Percentiles rank a stretch among this genome's conserved stretches.
Conservation (phyloP, 2,797 vertebrate species). For the Oreonectes daqikongensis region DNA sequence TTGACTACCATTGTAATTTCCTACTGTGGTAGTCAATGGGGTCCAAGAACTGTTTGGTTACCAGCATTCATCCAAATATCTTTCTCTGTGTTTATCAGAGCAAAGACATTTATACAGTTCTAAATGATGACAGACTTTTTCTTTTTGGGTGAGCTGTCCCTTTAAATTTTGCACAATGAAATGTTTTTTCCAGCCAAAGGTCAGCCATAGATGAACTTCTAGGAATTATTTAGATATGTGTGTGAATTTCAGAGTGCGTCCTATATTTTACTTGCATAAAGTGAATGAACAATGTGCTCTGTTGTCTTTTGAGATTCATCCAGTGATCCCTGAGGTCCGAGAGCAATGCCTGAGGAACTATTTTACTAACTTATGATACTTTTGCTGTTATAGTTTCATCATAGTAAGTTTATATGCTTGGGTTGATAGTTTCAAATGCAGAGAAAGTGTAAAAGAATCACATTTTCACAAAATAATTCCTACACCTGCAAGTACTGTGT, state of each 20-base stretch:
- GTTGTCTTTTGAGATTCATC: conserved; percentile 2
- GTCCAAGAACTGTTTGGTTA: too few species aligned
- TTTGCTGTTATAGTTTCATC: conserved; percentile 16
- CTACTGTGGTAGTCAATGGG: too few species aligned
- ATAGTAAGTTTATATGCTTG: neutral
- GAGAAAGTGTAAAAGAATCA: neutral
- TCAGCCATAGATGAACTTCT: conserved; percentile 24
- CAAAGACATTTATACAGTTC: too few species aligned
- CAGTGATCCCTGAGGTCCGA: conserved; percentile 8
- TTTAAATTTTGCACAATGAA: conserved; percentile 3
- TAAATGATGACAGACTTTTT: too few species aligned
- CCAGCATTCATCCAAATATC: too few species aligned
- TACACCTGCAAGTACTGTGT: too few species aligned
- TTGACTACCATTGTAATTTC: too few species aligned
- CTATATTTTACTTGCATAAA: conserved; percentile 5
- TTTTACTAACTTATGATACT: neutral
- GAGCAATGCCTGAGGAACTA: neutral
- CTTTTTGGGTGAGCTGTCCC: too few species aligned
- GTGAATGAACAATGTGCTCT: conserved; percentile 21
- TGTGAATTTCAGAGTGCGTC: neutral
- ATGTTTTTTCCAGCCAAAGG: conserved; percentile 18
- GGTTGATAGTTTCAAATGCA: neutral
- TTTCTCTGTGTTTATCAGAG: too few species aligned
- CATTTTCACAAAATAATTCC: neutral
- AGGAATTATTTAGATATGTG: conserved; percentile 33